A percentile compares a stretch with the other conserved stretches of the same genome.
Conservation (phyloP, 2,113 vertebrate genomes). For the Bambusicola thoracicus region DNA sequence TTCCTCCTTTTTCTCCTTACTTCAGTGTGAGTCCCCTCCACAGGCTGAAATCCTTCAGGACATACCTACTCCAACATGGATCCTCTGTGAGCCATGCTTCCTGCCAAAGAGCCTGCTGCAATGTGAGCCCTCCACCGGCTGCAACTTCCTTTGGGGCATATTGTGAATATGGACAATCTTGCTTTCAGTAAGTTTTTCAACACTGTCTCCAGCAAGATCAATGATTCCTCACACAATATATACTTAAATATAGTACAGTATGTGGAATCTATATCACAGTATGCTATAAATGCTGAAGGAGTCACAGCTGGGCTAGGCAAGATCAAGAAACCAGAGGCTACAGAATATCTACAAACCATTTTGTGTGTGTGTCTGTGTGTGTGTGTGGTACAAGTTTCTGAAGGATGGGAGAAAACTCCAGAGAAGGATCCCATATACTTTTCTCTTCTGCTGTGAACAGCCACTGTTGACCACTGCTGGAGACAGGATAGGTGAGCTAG, state of each 20-base stretch:
- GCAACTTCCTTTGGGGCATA: neutral
- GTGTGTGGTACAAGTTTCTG: neutral
- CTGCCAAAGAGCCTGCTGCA: neutral
- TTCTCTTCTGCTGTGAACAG: neutral
- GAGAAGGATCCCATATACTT: neutral
- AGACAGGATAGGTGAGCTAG: neutral
- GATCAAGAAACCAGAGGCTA: neutral
- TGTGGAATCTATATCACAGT: neutral
- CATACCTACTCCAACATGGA: neutral
- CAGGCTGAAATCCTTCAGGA: neutral
- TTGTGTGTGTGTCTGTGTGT: neutral
- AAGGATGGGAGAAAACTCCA: neutral
- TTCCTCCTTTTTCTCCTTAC: neutral
- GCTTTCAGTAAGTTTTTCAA: neutral
- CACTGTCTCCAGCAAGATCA: neutral
- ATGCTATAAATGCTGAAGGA: neutral
- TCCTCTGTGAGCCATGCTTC: neutral
- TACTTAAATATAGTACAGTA: neutral
- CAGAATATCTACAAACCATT: neutral
- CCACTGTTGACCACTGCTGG: neutral
- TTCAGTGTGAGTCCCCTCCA: neutral
- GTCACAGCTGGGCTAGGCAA: neutral
- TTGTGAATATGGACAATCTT: neutral
- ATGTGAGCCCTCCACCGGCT: neutral
- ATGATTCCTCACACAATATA: neutral